phyloP scores from a whole-genome alignment of 2,113 vertebrate genomes.

The Octodon degus region DNA sequence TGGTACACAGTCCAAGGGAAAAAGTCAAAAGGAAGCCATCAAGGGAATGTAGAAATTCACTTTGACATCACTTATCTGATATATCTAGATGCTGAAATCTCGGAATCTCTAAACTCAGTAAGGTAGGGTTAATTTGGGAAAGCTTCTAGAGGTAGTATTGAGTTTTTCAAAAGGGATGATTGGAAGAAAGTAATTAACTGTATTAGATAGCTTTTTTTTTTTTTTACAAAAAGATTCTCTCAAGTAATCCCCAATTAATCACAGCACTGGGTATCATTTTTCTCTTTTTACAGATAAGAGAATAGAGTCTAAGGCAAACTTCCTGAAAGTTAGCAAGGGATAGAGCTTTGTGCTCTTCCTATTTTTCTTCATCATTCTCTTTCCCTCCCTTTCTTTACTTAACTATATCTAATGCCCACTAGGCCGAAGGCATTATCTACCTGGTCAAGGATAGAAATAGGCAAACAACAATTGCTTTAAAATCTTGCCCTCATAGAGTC shows the following conservation, averaged over 20 bases:
- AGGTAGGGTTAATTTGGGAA: neutral
- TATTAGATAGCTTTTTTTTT: neutral
- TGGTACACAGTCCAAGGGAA: neutral
- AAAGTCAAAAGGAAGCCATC: neutral
- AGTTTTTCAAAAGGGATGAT: neutral
- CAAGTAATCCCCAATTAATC: neutral
- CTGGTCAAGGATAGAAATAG: neutral
- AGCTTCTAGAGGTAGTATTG: neutral
- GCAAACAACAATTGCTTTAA: neutral
- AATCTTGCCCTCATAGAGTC: neutral
- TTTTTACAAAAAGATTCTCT: neutral
- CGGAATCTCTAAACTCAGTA: neutral
- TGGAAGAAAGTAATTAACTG: conserved; percentile 38
- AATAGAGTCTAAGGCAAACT: neutral
- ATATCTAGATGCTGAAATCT: neutral
- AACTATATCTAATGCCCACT: neutral
- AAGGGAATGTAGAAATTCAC: neutral
- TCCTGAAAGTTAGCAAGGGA: neutral
- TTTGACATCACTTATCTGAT: neutral
- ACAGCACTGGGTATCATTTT: neutral
- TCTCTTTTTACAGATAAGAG: neutral
- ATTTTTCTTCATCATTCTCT: neutral
- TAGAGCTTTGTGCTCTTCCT: neutral
- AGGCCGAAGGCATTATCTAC: neutral
- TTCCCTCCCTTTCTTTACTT: neutral